Evolutionary conservation across 2,797 vertebrate species (phyloP).

Genomic region (Prunella strophiata): DNA sequence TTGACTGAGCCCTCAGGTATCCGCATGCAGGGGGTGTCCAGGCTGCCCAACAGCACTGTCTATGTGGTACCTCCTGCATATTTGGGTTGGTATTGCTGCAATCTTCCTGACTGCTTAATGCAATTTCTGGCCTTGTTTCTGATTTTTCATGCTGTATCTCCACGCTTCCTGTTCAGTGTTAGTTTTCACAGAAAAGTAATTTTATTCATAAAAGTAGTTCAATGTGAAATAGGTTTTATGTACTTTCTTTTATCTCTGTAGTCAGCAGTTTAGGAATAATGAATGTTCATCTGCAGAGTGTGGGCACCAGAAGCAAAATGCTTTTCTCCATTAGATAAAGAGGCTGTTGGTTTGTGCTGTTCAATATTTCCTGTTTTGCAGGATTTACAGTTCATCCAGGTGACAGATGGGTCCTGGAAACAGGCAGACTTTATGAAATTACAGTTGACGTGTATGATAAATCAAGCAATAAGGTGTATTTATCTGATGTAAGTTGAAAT

Average conservation of each 20-base stretch:
- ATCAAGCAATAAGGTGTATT: slow-evolving; percentile 88
- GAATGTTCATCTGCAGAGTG: not conserved
- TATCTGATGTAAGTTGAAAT: slow-evolving; percentile 90
- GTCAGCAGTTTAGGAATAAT: not conserved
- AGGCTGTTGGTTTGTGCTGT: not conserved
- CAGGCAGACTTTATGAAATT: slow-evolving; percentile 84
- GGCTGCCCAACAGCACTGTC: slow-evolving; percentile 92
- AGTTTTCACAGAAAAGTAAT: not conserved
- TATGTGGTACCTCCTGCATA: slow-evolving; percentile 93
- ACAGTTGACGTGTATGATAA: slow-evolving; percentile 92
- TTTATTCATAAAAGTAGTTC: not conserved
- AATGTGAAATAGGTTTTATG: not conserved
- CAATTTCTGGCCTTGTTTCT: not conserved
- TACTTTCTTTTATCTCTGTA: not conserved
- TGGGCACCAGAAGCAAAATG: not conserved
- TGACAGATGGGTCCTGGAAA: slow-evolving; percentile 94
- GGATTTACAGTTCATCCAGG: slow-evolving; percentile 92
- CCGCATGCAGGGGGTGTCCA: slow-evolving; percentile 90
- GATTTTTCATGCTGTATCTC: not conserved
- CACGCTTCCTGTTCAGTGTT: accelerated
- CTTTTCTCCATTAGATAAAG: not conserved
- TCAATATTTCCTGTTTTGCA: slow-evolving; percentile 62
- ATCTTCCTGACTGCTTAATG: not conserved
- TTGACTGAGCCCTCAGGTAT: slow-evolving; percentile 81
- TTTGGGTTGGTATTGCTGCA: slow-evolving; percentile 83